Base-by-base conservation (phyloP, 2,113 vertebrate genomes). In the Menura novaehollandiae region DNA sequence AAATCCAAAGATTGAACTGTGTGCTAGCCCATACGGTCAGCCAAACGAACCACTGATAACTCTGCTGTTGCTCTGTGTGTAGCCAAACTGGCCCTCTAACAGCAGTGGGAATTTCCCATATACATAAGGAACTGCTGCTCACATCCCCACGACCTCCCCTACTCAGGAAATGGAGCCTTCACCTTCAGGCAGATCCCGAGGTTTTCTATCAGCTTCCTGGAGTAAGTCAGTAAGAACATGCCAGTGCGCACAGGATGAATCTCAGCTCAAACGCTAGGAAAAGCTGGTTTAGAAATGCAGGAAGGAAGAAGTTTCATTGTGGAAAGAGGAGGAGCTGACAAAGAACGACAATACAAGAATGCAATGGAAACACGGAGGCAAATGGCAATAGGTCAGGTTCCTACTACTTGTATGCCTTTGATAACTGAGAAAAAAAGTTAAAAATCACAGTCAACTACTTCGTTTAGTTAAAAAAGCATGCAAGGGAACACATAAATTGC, bases 291-390 rank as follows among this genome's bases (percentile, higher is more conserved):
- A 92, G 80, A 94, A 96, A 88, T 44, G 88, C 67, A 96, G 93
- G 95, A 96, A 96, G 93, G 85, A 93, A 97, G 78, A 90, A 92
- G 44, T 71, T 88, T 88, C 63, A 77, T 49, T 67, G 85, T 81
- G 72, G 64, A 84, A 96, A 52, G 56, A 90, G 71, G 63, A 88
- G 85, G 63, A 80, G 76, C 55, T 90, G 91, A 91, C 91, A 89
- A 73, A 86, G 53, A 69, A 11, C 83, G 85, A 92, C 91, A 95
- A 83, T 39, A 30, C 28, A 69, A 51, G 35, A 89, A 79, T 0
- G 15, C 77, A 81, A 37, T 2, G 35, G 64, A 69, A 86, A 81
- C 44, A 33, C 1, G 26, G 39, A 93, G 46, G 24, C n/a, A 82
- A 91, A 67, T 3, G 15, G 41, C 60, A 32, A 62, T 1, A 51